phyloP scores from a whole-genome alignment of 2,113 vertebrate genomes.

The Sula dactylatra region DNA sequence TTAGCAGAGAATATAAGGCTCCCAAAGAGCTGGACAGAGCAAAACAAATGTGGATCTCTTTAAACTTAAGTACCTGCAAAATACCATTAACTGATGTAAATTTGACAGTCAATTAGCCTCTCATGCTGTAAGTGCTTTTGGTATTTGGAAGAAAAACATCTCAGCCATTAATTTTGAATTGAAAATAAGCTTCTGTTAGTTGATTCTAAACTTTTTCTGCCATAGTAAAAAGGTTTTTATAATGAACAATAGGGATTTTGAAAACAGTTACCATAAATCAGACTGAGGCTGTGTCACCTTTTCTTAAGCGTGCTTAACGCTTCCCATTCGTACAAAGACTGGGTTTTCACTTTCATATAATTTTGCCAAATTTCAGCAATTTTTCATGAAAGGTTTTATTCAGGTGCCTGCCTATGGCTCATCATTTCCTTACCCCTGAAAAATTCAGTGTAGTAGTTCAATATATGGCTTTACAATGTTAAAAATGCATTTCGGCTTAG shows the following conservation, averaged over 20 bases:
- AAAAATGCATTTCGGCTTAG: neutral
- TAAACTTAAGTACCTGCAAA: constrained; percentile 38
- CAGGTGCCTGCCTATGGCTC: neutral
- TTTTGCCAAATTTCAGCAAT: neutral
- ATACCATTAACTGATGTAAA: constrained; percentile 27
- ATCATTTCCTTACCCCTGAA: neutral
- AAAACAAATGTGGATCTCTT: neutral
- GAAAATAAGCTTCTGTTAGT: neutral
- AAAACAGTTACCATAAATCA: neutral
- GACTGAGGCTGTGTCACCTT: neutral
- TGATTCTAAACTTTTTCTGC: neutral
- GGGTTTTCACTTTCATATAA: neutral
- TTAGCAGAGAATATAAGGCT: neutral
- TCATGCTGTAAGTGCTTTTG: neutral
- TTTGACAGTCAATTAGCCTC: constrained; percentile 16
- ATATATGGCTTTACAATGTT: neutral
- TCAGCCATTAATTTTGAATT: neutral
- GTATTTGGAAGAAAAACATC: constrained; percentile 17
- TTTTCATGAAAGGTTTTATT: neutral
- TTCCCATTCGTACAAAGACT: neutral
- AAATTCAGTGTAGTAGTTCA: neutral
- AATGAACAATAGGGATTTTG: neutral
- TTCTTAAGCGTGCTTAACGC: neutral
- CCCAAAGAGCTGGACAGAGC: neutral
- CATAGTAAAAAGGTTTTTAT: neutral